Evolutionary conservation across 2,113 vertebrate genomes (phyloP).

Genomic region (Apodemus speciosus): DNA sequence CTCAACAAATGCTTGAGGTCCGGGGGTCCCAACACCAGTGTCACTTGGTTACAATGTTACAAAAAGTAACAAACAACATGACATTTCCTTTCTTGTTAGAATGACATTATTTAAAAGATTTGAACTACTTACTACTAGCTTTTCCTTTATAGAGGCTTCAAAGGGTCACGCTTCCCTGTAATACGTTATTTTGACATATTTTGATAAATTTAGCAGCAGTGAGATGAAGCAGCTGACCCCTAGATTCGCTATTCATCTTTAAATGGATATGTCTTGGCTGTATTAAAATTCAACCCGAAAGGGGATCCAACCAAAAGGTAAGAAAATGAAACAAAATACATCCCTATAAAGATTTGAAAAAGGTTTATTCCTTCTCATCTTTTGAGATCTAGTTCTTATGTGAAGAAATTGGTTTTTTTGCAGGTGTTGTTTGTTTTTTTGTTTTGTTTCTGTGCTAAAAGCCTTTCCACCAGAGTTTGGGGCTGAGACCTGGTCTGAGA

Average conservation of each 20-base stretch:
- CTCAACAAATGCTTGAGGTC: conserved; percentile 59
- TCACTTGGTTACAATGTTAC: conserved; percentile 57
- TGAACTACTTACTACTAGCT: conserved; percentile 61
- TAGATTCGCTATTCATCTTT: conserved; percentile 40
- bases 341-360: conserved; percentile 14
- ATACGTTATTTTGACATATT: conserved; percentile 69
- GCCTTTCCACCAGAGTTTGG: background rate
- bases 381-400: background rate
- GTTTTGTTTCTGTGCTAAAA: background rate
- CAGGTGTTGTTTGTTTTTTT: background rate
- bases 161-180: conserved; percentile 57
- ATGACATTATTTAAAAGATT: conserved; percentile 73
- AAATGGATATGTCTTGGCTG: conserved; percentile 4
- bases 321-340: background rate
- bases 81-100: conserved; percentile 73
- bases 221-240: conserved; percentile 56
- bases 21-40: background rate
- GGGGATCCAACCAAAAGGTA: background rate
- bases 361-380: background rate
- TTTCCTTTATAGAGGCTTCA: conserved; percentile 57
- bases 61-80: conserved; percentile 71
- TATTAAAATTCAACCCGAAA: conserved; percentile 50
- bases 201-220: conserved; percentile 67
- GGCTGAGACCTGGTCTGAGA: background rate
- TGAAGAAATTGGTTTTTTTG: background rate